Percentiles rank a stretch among this genome's conserved stretches.
Conservation (phyloP, 2,888 invertebrate genomes). For the Thecocarcelia acutangulata region DNA sequence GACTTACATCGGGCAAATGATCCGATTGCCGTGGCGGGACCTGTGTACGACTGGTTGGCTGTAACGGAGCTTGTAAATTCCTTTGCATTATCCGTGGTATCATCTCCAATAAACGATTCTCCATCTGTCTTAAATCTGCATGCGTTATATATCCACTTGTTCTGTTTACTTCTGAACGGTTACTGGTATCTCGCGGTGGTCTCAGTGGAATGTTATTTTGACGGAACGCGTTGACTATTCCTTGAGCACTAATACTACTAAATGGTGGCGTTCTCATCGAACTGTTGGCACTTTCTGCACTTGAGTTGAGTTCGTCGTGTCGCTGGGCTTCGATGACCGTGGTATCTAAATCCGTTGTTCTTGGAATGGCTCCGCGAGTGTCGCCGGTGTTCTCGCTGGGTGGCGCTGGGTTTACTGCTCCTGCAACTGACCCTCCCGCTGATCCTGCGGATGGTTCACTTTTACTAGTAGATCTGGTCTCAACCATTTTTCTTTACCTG, state of each 20-base stretch:
- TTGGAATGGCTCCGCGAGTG: too few species aligned
- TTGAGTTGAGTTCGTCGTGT: background rate
- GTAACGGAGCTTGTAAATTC: background rate
- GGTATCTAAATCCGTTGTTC: too few species aligned
- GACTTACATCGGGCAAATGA: background rate
- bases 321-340: too few species aligned
- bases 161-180: background rate
- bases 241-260: conserved; percentile 15
- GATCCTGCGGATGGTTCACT: too few species aligned
- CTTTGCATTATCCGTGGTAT: conserved; percentile 1
- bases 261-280: background rate
- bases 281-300: conserved; percentile 2
- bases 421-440: too few species aligned
- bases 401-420: too few species aligned
- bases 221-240: background rate
- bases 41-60: background rate
- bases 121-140: background rate
- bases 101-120: background rate
- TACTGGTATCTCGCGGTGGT: background rate
- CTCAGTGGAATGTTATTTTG: background rate
- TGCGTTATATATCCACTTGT: background rate
- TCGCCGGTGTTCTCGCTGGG: too few species aligned
- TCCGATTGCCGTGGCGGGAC: too few species aligned
- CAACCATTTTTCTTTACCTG: too few species aligned
- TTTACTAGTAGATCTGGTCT: too few species aligned